Conservation (phyloP, 2,797 vertebrate species). For the Anguilla pacifica region DNA sequence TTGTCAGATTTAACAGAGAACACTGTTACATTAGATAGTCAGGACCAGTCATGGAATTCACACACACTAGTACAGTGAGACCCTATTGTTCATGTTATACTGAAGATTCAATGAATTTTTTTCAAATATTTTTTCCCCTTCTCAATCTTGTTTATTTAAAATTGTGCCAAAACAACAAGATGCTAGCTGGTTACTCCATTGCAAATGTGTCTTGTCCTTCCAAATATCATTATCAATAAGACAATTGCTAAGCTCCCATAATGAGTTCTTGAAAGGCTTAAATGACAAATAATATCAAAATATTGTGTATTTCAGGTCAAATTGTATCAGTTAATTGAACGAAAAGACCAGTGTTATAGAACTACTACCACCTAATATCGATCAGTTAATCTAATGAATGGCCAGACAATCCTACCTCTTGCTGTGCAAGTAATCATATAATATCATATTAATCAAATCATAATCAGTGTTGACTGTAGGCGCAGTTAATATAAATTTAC, state of each 20-base stretch:
- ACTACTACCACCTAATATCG: not conserved
- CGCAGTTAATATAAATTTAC: no score
- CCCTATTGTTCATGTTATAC: no score
- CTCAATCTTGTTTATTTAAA: not conserved
- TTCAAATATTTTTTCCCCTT: not conserved
- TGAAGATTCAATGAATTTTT: no score
- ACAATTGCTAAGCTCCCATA: not conserved
- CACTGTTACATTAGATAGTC: no score
- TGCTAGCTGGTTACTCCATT: not conserved
- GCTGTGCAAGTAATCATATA: no score
- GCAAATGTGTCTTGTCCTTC: not conserved
- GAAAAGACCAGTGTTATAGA: not conserved
- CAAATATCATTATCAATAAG: not conserved
- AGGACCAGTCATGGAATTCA: no score
- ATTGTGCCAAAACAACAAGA: not conserved
- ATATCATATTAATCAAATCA: not conserved
- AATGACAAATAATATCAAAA: not conserved
- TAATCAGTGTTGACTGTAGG: not conserved
- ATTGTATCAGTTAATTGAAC: not conserved
- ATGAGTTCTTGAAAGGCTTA: not conserved
- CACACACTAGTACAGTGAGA: no score
- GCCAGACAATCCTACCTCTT: no score
- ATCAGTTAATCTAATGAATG: not conserved
- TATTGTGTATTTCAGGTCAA: not conserved
- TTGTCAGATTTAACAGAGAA: no score